Conservation (phyloP, 2,113 vertebrate genomes). For the Tyto alba region DNA sequence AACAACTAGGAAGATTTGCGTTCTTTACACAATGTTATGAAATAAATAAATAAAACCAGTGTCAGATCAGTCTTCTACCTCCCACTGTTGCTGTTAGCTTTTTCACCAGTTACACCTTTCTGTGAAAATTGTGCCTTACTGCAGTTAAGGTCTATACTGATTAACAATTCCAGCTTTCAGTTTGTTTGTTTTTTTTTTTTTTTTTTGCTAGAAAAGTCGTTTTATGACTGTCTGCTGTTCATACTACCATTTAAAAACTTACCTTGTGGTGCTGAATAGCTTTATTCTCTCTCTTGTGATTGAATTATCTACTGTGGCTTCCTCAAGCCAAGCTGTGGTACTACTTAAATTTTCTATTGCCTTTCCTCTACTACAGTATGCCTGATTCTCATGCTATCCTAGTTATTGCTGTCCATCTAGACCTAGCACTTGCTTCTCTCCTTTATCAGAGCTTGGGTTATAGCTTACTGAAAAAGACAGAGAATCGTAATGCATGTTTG, state of each 20-base stretch:
- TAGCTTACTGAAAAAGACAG: background rate
- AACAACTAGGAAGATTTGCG: background rate
- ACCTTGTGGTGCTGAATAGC: background rate
- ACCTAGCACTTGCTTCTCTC: background rate
- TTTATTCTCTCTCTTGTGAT: background rate
- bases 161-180: background rate
- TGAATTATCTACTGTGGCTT: background rate
- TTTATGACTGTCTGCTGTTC: background rate
- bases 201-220: background rate
- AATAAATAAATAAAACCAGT: background rate
- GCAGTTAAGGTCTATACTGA: background rate
- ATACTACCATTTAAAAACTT: background rate
- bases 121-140: background rate
- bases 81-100: background rate
- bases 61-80: background rate
- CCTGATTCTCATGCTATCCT: background rate
- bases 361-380: background rate
- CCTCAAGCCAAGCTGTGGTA: rapidly evolving
- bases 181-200: too few species aligned
- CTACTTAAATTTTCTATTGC: background rate
- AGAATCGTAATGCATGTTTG: background rate
- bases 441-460: background rate
- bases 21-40: background rate
- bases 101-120: background rate
- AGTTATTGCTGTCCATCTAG: background rate